Evolutionary conservation across 2,113 vertebrate species (phyloP), one percentile per base, ranked within the genome.

Genomic region (Scomber japonicus): DNA sequence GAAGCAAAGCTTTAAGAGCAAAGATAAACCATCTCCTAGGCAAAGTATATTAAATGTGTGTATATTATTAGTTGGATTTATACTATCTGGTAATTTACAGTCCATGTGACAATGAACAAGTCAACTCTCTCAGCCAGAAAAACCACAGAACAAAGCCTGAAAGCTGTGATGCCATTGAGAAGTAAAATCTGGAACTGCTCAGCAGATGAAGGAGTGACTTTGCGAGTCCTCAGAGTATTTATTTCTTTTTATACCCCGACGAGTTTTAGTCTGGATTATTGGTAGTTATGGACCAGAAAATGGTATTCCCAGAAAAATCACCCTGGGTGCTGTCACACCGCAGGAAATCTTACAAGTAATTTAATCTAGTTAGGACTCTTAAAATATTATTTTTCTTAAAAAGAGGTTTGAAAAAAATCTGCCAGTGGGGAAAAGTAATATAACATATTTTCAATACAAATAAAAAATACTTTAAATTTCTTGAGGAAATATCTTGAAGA

Each of bases 221-320:
- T 93, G 90, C 71, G 89, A 92, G 92, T 81, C 92, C 91, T 90
- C 74, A 2, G 91, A 84, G 91, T 80, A 91, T 91, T 88, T 91
- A 72, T 91, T 90, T 84, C 84, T 84, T 88, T 90, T 89, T 82
- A 91, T 90, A 87, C 84, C 79, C 88, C 71, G 60, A 77, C 59
- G 75, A 86, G 82, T 81, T 88, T 89, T 79, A 83, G 78, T 89
- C 89, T 80, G 81, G 89, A 91, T 89, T 91, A 92, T 88, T 88
- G 89, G 83, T 90, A 91, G 86, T 92, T 92, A 90, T 87, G 80
- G 76, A 88, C 83, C 90, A 93, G 89, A 92, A 92, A 93, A 93
- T 93, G 88, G 79, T 80, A 90, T 91, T 92, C 85, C 85, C 90
- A 93, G 89, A 91, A 78, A 91, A 91, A 86, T 91, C 84, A 84